Conservation (phyloP, 1,140 invertebrate genomes). For the Drosophila ananassae region DNA sequence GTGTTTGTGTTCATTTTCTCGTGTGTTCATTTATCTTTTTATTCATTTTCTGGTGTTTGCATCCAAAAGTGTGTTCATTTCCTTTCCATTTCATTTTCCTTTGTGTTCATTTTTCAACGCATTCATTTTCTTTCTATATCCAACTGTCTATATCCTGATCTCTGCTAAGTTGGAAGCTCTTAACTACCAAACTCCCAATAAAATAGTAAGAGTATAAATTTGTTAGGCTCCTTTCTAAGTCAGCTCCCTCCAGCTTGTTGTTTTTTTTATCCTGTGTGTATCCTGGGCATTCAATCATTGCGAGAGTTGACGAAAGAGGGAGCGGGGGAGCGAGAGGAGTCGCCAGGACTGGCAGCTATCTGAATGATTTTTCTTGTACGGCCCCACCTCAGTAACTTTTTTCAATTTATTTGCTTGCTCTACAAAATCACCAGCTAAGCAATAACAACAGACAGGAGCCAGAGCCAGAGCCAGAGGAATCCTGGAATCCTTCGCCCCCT, state of each 20-base stretch:
- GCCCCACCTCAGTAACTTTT: conserved; percentile 15
- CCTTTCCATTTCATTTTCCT: too few relatives aligned
- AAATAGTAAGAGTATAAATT: neutral
- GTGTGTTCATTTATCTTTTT: conserved; percentile 1
- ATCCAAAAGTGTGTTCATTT: too few relatives aligned
- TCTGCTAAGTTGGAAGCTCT: too few relatives aligned
- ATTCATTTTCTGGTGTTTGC: too few relatives aligned
- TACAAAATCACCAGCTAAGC: conserved; percentile 70
- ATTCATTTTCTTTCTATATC: too few relatives aligned
- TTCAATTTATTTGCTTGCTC: conserved; percentile 78
- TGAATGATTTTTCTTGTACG: conserved; percentile 57
- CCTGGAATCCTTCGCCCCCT: neutral
- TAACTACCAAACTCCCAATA: too few relatives aligned
- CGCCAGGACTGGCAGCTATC: conserved; percentile 24
- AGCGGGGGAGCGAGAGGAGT: conserved; percentile 6
- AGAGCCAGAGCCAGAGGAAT: neutral
- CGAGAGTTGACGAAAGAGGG: conserved; percentile 50
- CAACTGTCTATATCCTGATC: too few relatives aligned
- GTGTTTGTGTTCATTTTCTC: neutral
- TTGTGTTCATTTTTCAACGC: too few relatives aligned
- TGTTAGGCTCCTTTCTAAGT: too few relatives aligned
- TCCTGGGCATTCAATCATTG: conserved; percentile 74
- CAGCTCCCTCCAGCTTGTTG: neutral
- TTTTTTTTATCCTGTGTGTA: conserved; percentile 6
- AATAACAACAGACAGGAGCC: conserved; percentile 50